These are phyloP conservation scores for Aselliscus stoliczkanus DNA, from an alignment of 2,797 vertebrate genomes.

Conservation along the genomic window DNA sequence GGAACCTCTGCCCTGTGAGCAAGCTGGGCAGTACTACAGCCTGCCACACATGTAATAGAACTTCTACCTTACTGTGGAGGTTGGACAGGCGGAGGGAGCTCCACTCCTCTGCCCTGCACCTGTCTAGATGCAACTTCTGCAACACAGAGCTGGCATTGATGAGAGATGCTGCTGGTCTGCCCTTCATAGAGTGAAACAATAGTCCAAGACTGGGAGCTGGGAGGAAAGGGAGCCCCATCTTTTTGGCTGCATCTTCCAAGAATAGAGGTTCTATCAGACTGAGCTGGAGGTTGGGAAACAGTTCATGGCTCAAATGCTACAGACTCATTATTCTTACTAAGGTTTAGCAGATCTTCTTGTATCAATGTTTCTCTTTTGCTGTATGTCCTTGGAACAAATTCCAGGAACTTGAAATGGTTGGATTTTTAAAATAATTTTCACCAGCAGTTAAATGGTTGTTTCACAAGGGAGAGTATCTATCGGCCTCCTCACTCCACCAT, in stretches of 20 bases:
- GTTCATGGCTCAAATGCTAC: not conserved
- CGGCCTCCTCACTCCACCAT: not conserved
- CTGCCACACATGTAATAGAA: not conserved
- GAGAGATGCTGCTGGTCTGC: not conserved
- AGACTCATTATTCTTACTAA: not conserved
- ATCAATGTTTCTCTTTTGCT: not conserved
- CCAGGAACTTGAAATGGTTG: not conserved
- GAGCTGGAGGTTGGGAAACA: not conserved
- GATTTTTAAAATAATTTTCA: not conserved
- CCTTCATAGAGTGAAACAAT: not conserved
- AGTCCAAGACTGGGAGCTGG: not conserved
- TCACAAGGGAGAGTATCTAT: not conserved
- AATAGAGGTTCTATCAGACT: not conserved
- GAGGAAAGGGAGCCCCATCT: not conserved
- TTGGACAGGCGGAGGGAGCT: not conserved
- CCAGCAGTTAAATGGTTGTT: conserved; percentile 32
- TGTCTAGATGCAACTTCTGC: not conserved
- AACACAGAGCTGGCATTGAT: not conserved
- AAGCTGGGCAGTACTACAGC: not conserved
- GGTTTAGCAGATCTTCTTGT: not conserved
- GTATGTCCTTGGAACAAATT: not conserved
- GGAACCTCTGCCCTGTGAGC: not conserved
- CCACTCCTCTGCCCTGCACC: not conserved
- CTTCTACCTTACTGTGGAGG: not conserved
- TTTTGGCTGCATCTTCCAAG: not conserved